Conservation (phyloP, 92 coral and sea anemone genomes). For the Phenganax marumi region DNA sequence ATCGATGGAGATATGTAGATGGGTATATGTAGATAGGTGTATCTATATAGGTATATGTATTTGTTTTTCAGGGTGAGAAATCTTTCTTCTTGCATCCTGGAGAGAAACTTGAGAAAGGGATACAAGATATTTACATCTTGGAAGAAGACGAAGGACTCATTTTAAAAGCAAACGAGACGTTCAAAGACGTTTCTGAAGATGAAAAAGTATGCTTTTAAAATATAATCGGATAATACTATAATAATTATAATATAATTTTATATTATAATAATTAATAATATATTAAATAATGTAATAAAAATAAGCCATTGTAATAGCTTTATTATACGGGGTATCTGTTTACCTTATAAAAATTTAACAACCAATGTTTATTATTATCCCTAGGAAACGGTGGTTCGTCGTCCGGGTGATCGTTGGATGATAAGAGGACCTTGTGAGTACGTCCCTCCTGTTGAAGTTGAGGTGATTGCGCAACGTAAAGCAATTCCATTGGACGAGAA, state of each 20-base stretch:
- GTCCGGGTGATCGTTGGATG: constrained; percentile 99
- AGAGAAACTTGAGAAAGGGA: constrained; percentile 86
- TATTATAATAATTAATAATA: no score
- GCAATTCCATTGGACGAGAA: constrained; percentile 98
- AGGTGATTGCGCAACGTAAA: constrained; percentile 80
- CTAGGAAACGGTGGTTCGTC: constrained; percentile 11
- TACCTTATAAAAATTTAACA: neutral
- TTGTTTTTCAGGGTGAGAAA: constrained; percentile 72
- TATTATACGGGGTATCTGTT: neutral
- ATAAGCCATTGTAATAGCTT: no score
- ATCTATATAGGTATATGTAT: neutral
- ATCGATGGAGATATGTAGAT: no score
- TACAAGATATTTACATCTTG: constrained; percentile 85
- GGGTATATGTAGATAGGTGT: no score
- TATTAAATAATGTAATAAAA: no score
- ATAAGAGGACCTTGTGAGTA: constrained; percentile 98
- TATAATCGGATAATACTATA: no score
- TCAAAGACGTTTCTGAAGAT: constrained; percentile 66
- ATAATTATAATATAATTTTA: no score
- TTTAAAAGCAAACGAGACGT: constrained; percentile 86
- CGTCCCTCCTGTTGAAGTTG: constrained; percentile 95
- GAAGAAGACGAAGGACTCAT: constrained; percentile 98
- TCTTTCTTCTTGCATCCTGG: constrained; percentile 94
- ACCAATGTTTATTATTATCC: neutral
- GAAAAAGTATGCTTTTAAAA: constrained; percentile 33